Evolutionary conservation across 1,140 invertebrate genomes (phyloP), one percentile per base, ranked within the genome.

Genomic region (Drosophila littoralis): DNA sequence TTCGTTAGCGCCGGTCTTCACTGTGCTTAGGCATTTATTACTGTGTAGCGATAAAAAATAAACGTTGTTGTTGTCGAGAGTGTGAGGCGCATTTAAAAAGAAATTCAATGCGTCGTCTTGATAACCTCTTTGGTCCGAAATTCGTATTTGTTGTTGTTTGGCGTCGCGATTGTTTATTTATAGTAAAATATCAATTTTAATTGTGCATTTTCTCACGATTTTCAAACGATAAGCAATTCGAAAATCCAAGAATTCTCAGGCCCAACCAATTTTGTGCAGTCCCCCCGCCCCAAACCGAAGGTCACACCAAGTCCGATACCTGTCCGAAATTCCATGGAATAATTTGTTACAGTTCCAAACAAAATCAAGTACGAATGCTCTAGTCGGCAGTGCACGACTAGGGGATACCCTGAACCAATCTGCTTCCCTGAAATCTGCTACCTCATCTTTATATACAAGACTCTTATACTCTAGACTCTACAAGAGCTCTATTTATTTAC

Each of bases 121-220:
- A 86, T 86, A 88, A 88, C 76, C 81, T 71, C 60, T 84, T 54
- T 48, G 70, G 59, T 50, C 71, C 75, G 58, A 71, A 75, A 66
- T 70, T 73, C 33, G 48, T 85, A 68, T 85, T 81, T 88, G 64
- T 22, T 66, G 71, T 78, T 55, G 65, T 43, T 58, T 40, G 38
- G n/a, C 60, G 7, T 17, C 36, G 28, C 42, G 50, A 33, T 67
- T 79, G 59, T 86, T 79, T 86, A 58, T 83, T 86, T 88, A 71
- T 77, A 52, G 22, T 28, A 40, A 83, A 88, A 77, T 86, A 86
- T 88, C 79, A 86, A 83, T 77, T 80, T 82, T 68, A 86, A 86
- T 88, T 83, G 77, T 77, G 43, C 50, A 83, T 77, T 86, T 88
- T 83, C 83, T 86, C 83, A 86, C 84, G 83, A 89, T 80, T 89